Conservation (phyloP, 2,888 invertebrate genomes). For the Cremastinae sp. region DNA sequence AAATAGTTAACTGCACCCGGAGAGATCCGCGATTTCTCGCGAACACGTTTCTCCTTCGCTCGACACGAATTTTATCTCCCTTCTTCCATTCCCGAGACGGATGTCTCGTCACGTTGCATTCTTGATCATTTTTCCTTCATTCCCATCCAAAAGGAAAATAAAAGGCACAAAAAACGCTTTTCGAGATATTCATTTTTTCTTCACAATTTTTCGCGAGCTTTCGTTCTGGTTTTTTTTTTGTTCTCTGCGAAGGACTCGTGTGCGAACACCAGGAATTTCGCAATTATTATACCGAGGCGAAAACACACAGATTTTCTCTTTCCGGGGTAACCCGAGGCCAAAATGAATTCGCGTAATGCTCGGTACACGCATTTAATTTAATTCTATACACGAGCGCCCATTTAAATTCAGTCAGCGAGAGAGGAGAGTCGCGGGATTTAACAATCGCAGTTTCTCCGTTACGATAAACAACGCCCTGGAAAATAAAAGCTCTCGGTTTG, state of each 20-base stretch:
- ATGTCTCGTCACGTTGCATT: slow-evolving; percentile 25
- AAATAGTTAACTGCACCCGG: not conserved
- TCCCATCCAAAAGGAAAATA: not conserved
- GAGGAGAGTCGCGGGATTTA: slow-evolving; percentile 33
- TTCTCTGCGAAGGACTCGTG: too few species aligned
- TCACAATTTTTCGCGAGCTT: too few species aligned
- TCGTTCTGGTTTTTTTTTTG: too few species aligned
- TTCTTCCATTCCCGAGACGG: slow-evolving; percentile 33
- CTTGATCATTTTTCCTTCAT: slow-evolving; percentile 4
- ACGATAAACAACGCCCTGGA: slow-evolving; percentile 52
- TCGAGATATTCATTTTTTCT: too few species aligned
- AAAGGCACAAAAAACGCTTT: too few species aligned
- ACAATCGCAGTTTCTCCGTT: slow-evolving; percentile 45
- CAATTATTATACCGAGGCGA: slow-evolving; percentile 47
- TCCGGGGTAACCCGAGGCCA: slow-evolving; percentile 1
- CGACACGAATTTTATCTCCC: slow-evolving; percentile 32
- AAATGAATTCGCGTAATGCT: slow-evolving; percentile 44
- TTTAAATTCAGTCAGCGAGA: slow-evolving; percentile 52
- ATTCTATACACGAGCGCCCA: slow-evolving; percentile 36
- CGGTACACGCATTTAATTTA: slow-evolving; percentile 40
- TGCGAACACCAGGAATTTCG: slow-evolving; percentile 49
- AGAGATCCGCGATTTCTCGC: slow-evolving; percentile 45
- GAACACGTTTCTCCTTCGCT: slow-evolving; percentile 37
- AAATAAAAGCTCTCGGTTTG: slow-evolving; percentile 16
- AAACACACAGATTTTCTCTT: not conserved